Conservation (phyloP, 2,113 vertebrate genomes). For the Tursiops truncatus region DNA sequence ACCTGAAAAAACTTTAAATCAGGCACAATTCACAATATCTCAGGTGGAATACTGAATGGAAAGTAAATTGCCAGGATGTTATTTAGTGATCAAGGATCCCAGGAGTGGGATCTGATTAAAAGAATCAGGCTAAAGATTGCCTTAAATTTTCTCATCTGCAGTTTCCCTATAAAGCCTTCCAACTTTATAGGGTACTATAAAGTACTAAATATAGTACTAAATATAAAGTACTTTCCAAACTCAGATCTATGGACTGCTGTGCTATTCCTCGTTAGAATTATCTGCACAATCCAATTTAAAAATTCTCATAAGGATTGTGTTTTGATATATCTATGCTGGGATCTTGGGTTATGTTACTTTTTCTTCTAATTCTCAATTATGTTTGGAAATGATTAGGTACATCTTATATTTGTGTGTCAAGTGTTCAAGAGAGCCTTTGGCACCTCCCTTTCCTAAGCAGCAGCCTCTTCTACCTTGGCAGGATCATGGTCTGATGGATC, state of each 20-base stretch:
- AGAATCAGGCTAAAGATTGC: not conserved
- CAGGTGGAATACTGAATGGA: not conserved
- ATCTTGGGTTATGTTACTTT: not conserved
- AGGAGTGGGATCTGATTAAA: not conserved
- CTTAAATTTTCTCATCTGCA: not conserved
- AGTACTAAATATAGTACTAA: not conserved
- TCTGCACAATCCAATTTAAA: not conserved
- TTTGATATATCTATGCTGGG: not conserved
- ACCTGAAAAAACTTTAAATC: not conserved
- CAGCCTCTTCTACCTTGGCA: not conserved
- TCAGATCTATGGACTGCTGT: not conserved
- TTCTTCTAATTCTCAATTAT: not conserved
- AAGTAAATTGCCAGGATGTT: not conserved
- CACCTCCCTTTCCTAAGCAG: not conserved
- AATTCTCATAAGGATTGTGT: not conserved
- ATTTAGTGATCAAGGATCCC: not conserved
- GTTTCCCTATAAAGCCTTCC: not conserved
- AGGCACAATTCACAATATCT: not conserved
- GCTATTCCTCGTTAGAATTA: not conserved
- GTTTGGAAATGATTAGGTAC: not conserved
- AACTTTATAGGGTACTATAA: too few relatives aligned
- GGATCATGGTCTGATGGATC: not conserved
- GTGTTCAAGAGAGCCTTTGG: not conserved
- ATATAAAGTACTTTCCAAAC: not conserved
- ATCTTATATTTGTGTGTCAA: not conserved